phyloP scores from a whole-genome alignment of 2,888 invertebrate species.

The Chironomus tentans region DNA sequence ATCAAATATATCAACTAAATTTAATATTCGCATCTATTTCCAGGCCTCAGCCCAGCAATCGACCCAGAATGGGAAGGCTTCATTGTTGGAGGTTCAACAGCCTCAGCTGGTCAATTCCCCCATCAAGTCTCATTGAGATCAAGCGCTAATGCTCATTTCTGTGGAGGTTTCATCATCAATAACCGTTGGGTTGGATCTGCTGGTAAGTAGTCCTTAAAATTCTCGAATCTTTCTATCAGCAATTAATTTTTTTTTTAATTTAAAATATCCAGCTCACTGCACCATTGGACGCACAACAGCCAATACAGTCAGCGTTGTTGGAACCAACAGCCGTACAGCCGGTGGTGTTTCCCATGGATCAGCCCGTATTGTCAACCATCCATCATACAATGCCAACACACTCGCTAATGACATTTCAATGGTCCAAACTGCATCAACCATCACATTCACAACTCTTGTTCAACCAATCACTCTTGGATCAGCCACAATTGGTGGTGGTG shows the following conservation, averaged over 20 bases:
- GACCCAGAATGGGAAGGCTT: slow-evolving; percentile 23
- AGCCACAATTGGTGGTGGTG: slow-evolving; percentile 6
- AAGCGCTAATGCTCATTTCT: slow-evolving; percentile 27
- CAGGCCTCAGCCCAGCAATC: not conserved
- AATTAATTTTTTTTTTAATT: no score
- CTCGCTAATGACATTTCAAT: slow-evolving; percentile 26
- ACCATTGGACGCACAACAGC: slow-evolving; percentile 21
- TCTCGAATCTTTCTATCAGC: no score
- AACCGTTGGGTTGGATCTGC: slow-evolving; percentile 32
- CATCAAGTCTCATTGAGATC: slow-evolving; percentile 24
- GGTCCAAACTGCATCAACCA: slow-evolving; percentile 4
- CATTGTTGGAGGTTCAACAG: slow-evolving; percentile 24
- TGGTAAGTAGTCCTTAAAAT: no score
- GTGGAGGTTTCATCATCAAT: slow-evolving; percentile 32
- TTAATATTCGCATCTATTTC: no score
- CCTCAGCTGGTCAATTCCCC: slow-evolving; percentile 26
- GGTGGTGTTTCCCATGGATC: slow-evolving; percentile 23
- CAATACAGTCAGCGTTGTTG: slow-evolving; percentile 20
- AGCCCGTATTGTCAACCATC: slow-evolving; percentile 23
- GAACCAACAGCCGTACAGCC: slow-evolving; percentile 22
- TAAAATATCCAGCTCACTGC: slow-evolving; percentile 31
- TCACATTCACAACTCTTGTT: not conserved
- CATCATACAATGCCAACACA: slow-evolving; percentile 14
- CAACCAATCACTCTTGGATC: slow-evolving; percentile 28
- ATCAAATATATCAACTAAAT: no score